Conservation (phyloP, 2,888 invertebrate genomes). For the Tetragonula carbonaria region DNA sequence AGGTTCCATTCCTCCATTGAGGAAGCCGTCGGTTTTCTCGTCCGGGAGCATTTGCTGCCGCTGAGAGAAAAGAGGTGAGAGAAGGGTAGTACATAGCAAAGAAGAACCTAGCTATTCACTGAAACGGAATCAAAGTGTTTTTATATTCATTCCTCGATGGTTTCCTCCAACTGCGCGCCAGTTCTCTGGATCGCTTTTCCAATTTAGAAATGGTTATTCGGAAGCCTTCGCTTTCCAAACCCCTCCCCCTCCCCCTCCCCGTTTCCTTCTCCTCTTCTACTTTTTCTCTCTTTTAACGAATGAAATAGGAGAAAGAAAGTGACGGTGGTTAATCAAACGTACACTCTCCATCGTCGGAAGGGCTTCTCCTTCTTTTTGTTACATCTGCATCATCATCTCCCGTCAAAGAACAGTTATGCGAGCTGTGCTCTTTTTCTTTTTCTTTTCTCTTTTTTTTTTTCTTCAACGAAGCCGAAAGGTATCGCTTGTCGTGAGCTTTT, state of each 20-base stretch:
- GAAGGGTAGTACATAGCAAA: background rate
- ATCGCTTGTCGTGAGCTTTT: background rate
- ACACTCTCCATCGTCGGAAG: conserved; percentile 41
- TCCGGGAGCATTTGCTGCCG: background rate
- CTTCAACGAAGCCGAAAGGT: background rate
- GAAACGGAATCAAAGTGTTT: conserved; percentile 41
- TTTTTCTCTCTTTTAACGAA: background rate
- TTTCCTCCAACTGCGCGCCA: conserved; percentile 13
- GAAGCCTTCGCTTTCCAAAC: conserved; percentile 12
- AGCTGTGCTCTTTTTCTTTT: conserved; percentile 14
- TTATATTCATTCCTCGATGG: conserved; percentile 48
- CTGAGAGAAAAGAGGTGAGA: conserved; percentile 13
- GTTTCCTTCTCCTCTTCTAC: too few relatives aligned
- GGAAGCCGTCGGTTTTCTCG: background rate
- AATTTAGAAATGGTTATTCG: conserved; percentile 50
- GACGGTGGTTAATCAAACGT: conserved; percentile 12
- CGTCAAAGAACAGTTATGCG: conserved; percentile 49
- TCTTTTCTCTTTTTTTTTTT: too few relatives aligned
- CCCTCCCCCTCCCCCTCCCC: too few relatives aligned
- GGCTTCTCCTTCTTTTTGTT: conserved; percentile 66
- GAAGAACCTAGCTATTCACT: background rate
- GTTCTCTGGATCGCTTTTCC: conserved; percentile 27
- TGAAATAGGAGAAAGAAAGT: background rate
- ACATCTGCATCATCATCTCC: conserved; percentile 34
- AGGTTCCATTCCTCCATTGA: background rate